Base-by-base conservation (phyloP, 2,888 invertebrate species). In the Euphydryas editha region DNA sequence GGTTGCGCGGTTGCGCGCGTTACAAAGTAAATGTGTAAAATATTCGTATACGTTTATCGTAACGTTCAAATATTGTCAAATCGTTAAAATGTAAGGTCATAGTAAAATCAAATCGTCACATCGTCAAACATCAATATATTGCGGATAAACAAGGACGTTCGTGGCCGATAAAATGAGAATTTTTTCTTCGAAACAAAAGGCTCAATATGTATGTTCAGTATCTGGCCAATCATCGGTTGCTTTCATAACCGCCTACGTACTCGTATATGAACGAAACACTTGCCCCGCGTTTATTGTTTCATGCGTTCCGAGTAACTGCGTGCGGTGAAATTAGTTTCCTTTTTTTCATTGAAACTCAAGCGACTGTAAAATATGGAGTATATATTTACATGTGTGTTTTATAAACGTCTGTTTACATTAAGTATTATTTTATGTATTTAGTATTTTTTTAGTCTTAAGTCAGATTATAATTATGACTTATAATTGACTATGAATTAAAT, bases 191-290 rank as follows among this genome's bases (percentile, higher is more conserved):
- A 68, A 59, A 75, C 73, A 81, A 79, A 57, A 63, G 39, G 56
- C 66, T 57, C 46, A 37, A 59, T 62, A 80, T 78, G 55, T 51
- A 78, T 75, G 80, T 80, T 68, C 77, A 75, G 78, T 76, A 77
- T 80, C 80, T 78, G 76, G 74, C 81, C 83, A 82, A 84, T 83
- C 82, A 83, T 77, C 77, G 77, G 80, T 75, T 76, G 80, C 80
- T 78, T 78, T 80, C 78, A 79, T 80, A 80, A 79, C 76, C 78
- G 81, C 79, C 82, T 77, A 51, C 70, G 73, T 75, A 76, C 76
- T 73, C 58, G 74, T 70, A 72, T 77, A 78, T 81, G 79, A 84
- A 83, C 81, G 85, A 85, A 30, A 84, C 84, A 85, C 78, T 75
- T 81, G 77, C 75, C 69, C 78, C 75, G 17, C 65, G 39, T n/a